Base-by-base conservation (phyloP, 1,140 invertebrate species). In the Monochamus saltuarius region DNA sequence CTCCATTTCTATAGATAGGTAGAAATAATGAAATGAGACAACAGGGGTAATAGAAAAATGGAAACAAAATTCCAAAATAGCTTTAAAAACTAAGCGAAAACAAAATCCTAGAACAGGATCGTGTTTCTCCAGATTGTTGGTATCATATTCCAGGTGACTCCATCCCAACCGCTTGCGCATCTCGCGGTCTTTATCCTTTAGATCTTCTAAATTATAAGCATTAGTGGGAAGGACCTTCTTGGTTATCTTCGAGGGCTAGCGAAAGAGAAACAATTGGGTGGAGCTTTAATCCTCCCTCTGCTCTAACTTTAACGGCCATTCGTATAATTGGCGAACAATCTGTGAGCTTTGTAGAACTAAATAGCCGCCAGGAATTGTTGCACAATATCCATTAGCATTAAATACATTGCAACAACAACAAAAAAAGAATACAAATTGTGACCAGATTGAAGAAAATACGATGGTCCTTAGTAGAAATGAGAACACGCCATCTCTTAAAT, bases 101-200 rank as follows among this genome's bases (percentile, higher is more conserved):
- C n/a, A n/a, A n/a, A n/a, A n/a, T n/a, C n/a, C n/a, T n/a, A n/a
- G n/a, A n/a, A n/a, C 51, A 57, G 42, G 40, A 57, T 51, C 36
- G 1, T 10, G 22, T 49, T 14, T 38, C 42, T 9, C 39, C 49
- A 37, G 60, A 64, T 13, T 10, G 14, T 22, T 78, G 73, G 72
- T 55, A 55, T 19, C 68, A 78, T 65, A 70, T 78, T 16, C 10
- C 38, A 16, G 66, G 69, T 7, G 54, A 47, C 7, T 58, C 72
- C 10, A 78, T 79, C 58, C 73, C 77, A n/a, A 73, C 72, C 10
- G 77, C 78, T 55, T 61, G 68, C 19, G 75, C 73, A 4, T 72
- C 77, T 17, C 63, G 77, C 36, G 76, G 77, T 0, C 17, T 75
- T 0, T 22, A 56, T 0, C 64, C 72, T 0, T 4, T 3, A 2